phyloP scores from a whole-genome alignment of 30 jellyfish, hydroid and myxozoan species.

The Aurelia coerulea region DNA sequence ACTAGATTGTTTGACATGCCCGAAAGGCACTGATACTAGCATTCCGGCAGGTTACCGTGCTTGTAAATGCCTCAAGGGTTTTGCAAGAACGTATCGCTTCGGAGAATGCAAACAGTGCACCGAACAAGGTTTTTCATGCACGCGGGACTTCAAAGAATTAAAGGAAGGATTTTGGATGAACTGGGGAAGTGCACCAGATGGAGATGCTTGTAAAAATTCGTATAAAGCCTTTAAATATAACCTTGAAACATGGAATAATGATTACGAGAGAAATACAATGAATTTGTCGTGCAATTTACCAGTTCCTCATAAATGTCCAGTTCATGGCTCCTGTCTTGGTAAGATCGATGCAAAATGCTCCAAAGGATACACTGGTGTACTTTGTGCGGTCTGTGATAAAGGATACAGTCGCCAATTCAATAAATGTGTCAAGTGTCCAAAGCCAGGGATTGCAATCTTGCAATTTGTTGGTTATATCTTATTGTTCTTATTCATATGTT shows the following conservation, averaged over 20 bases:
- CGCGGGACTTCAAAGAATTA: constrained; percentile 17
- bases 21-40: constrained; percentile 49
- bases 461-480: constrained; percentile 21
- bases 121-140: constrained; percentile 33
- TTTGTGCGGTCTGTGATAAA: constrained; percentile 53
- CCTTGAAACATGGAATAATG: constrained; percentile 18
- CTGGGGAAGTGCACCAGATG: constrained; percentile 28
- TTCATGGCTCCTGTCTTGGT: constrained; percentile 61
- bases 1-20: constrained; percentile 64
- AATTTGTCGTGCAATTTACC: constrained; percentile 25
- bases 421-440: constrained; percentile 47
- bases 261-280: constrained; percentile 26
- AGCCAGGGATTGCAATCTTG: constrained; percentile 3
- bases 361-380: constrained; percentile 49
- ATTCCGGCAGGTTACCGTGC: constrained; percentile 48
- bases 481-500: constrained; percentile 27
- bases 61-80: constrained; percentile 52
- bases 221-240: constrained; percentile 15
- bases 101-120: constrained; percentile 58
- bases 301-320: constrained; percentile 51
- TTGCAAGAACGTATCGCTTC: constrained; percentile 53
- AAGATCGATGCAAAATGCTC: constrained; percentile 42
- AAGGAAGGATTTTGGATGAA: constrained; percentile 49
- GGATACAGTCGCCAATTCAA: constrained; percentile 47
- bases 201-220: neutral